Evolutionary conservation across 2,113 vertebrate genomes (phyloP), one percentile per base, ranked within the genome.

Genomic region (Lontra canadensis): DNA sequence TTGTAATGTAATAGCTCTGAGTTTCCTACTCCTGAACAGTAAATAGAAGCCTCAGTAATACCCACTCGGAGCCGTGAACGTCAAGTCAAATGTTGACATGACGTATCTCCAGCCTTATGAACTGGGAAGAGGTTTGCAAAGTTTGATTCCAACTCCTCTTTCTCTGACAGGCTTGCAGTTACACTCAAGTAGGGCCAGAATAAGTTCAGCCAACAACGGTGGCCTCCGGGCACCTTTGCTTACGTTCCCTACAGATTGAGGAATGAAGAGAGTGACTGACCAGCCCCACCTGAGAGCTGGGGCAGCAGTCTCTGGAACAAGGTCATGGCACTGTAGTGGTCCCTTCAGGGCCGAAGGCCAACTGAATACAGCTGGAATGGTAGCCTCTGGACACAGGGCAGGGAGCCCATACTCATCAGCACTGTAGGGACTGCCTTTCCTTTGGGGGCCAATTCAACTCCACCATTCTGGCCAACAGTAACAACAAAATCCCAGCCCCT

Each of bases 331-430:
- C 31, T 29, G 11, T 20, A 26, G 23, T 18, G 82, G 63, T 57
- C 36, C 13, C 21, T 23, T 17, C 21, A 52, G 39, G 2, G 26
- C 47, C n/a, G 36, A 73, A 80, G n/a, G 5, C 23, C 23, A 42
- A 3, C 20, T 9, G 20, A 34, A 15, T 55, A 9, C 12, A 52
- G 11, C 20, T 81, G 47, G 6, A 25, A 3, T 20, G 9, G 42
- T 11, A 5, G 1, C 15, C 3, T 2, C 15, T 4, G 17, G 20
- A n/a, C 7, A 39, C 14, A 83, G 23, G 34, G 0, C 7, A 7
- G 39, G 65, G 57, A 65, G 4, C 4, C 49, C 52, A n/a, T 21
- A 6, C 13, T 63, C 57, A 14, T 23, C n/a, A 29, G n/a, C 8
- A 36, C 34, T 36, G 3, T n/a, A 69, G 21, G 42, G 23, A 25